Conservation (phyloP, 2,113 vertebrate genomes). For the Pangasianodon hypophthalmus region DNA sequence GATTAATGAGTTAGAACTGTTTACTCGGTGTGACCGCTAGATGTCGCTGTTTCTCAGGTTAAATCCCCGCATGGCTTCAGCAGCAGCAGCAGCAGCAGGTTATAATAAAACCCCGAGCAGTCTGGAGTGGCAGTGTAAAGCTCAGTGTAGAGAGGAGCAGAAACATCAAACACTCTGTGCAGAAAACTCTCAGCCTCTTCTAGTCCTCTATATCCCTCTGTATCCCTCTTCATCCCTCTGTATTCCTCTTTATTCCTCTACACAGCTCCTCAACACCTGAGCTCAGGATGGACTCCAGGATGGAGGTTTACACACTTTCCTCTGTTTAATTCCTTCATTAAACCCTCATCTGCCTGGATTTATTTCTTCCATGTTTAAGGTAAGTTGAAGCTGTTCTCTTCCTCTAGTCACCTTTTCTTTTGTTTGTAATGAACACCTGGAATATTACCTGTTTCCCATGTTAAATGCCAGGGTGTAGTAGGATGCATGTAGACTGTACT, state of each 20-base stretch:
- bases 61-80: not conserved
- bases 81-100: constrained; percentile 14
- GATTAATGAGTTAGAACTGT: not conserved
- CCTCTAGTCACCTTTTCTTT: not conserved
- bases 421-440: not conserved
- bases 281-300: constrained; percentile 50
- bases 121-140: not conserved
- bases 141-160: not conserved
- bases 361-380: constrained; percentile 54
- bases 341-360: constrained; percentile 26
- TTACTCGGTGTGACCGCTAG: constrained; percentile 15
- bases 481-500: not conserved
- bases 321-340: constrained; percentile 36
- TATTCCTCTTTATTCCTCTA: not conserved
- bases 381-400: constrained; percentile 34
- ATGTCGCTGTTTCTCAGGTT: constrained; percentile 37
- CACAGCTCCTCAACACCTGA: not conserved
- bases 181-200: not conserved
- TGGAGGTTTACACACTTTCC: constrained; percentile 32
- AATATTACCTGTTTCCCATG: not conserved
- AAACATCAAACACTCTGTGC: not conserved
- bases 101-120: not conserved
- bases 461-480: not conserved
- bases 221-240: not conserved
- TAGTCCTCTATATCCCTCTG: not conserved